Base-by-base conservation (phyloP, 37 sponge, comb jelly and placozoan species). In the Hormiphora californensis region DNA sequence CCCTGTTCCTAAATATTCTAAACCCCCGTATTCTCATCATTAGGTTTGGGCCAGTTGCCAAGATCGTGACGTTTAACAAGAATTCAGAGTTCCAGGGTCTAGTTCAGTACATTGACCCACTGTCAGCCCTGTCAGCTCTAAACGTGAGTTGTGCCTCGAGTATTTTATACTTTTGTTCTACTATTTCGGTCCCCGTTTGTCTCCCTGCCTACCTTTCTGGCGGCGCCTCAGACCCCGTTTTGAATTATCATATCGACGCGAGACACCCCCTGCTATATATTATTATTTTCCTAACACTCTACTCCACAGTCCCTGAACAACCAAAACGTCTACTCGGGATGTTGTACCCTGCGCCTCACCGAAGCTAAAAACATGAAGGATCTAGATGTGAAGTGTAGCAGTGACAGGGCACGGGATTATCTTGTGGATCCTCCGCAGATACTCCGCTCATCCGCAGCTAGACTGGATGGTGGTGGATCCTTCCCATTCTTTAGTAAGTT, bases 321-420 rank as follows among this genome's bases (percentile, higher is more conserved):
- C 25, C 97, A 91, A 88, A 93, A 94, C 59, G 90, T 96, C 27
- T 96, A 94, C 86, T 92, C 91, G 78, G 94, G 97, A 8, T 96
- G 97, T 85, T 96, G 97, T 53, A 92, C 91, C 0, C 90, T 96
- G 11, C 89, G 88, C 11, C 92, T 96, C 57, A 90, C 91, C 67
- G 92, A 92, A 61, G 92, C 97, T 41, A 96, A 92, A 39, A 88
- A 91, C 28, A 69, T 87, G 35, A 89, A 85, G 39, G 81, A 73
- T 36, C 85, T 96, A 23, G 91, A 90, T 27, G 94, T 96, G 37
- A 92, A 90, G 87, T 88, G 86, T 85, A 92, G 94, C 88, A 92
- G 91, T 88, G 96, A 95, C 54, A 95, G 92, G 53, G 91, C 92
- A 32, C 91, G 94, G 94, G 93, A 89, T 17, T 88, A 43, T 51